phyloP scores from a whole-genome alignment of 1,140 invertebrate genomes.

The Aricia agestis region DNA sequence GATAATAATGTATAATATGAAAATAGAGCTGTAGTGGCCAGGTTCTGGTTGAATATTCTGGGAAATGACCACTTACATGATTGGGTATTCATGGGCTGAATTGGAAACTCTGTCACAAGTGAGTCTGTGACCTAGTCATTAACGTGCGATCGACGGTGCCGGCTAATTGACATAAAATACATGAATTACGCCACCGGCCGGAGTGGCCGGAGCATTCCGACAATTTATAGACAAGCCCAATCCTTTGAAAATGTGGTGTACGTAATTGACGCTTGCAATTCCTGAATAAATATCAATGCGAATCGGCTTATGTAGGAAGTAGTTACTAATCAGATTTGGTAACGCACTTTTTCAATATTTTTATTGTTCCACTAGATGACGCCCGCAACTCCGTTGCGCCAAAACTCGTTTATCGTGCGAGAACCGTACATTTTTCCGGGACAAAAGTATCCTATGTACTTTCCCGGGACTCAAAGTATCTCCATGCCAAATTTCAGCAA shows the following conservation, averaged over 20 bases:
- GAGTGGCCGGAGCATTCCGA: not conserved
- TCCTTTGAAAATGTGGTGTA: not conserved
- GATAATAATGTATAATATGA: not conserved
- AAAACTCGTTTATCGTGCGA: too few relatives aligned
- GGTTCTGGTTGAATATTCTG: slow-evolving; percentile 10
- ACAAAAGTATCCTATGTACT: too few relatives aligned
- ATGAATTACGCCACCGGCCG: not conserved
- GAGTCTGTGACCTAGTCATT: slow-evolving; percentile 11
- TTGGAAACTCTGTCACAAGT: slow-evolving; percentile 9
- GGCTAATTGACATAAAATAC: slow-evolving; percentile 14
- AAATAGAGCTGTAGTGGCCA: not conserved
- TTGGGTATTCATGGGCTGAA: slow-evolving; percentile 12
- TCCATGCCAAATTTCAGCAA: too few relatives aligned
- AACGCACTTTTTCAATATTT: too few relatives aligned
- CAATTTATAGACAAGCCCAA: slow-evolving; percentile 1
- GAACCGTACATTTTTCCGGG: too few relatives aligned
- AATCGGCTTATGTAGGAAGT: not conserved
- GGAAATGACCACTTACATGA: slow-evolving; percentile 9
- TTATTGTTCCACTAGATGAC: too few relatives aligned
- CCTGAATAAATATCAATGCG: not conserved
- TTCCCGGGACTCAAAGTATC: too few relatives aligned
- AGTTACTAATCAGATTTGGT: too few relatives aligned
- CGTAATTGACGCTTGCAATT: not conserved
- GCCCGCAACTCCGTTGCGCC: too few relatives aligned
- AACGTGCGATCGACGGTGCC: not conserved